Evolutionary conservation across 2,797 vertebrate genomes (phyloP).

Genomic region (Setipinna tenuifilis): DNA sequence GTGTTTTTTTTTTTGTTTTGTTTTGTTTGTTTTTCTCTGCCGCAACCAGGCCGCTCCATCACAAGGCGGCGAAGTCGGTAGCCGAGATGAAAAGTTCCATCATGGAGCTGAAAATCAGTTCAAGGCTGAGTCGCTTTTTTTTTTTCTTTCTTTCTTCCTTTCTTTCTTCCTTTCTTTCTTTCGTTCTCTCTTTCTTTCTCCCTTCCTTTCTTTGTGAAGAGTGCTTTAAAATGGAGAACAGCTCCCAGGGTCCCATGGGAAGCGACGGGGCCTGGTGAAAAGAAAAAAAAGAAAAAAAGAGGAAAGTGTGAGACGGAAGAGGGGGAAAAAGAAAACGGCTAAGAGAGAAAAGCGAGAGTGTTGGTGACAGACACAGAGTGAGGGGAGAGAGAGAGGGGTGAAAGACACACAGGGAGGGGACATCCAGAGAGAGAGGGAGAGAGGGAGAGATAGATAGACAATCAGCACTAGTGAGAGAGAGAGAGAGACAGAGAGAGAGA

Average conservation of each 20-base stretch:
- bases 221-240: constrained; percentile 11
- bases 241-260: background rate
- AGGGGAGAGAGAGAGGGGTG: background rate
- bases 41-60: background rate
- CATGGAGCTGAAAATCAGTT: constrained; percentile 14
- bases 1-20: no score
- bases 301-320: background rate
- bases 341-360: background rate
- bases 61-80: background rate
- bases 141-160: no score
- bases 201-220: background rate
- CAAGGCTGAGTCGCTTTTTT: background rate
- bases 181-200: background rate
- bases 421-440: background rate
- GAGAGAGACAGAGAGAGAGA: background rate
- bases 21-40: background rate
- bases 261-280: background rate
- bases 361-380: constrained; percentile 5
- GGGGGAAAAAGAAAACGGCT: background rate
- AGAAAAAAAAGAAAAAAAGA: no score
- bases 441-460: background rate
- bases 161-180: background rate
- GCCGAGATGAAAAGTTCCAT: constrained; percentile 2
- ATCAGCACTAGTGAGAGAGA: background rate
- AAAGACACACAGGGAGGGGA: background rate